Evolutionary conservation across 2,113 vertebrate species (phyloP), one percentile per base, ranked within the genome.

Genomic region (Verasper variegatus): DNA sequence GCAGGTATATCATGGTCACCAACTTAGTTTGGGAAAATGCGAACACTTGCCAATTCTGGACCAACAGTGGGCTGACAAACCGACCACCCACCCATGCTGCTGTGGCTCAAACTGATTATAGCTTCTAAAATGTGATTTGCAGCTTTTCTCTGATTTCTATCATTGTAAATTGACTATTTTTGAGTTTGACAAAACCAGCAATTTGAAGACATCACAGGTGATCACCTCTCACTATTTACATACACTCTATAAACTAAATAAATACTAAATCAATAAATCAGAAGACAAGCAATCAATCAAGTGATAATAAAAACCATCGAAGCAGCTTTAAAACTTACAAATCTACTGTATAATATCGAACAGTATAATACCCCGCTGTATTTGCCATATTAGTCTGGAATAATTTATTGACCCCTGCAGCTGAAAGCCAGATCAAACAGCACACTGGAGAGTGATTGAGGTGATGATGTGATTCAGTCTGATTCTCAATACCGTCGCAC

Each of bases 401-500:
- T 26, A 11, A 1, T 20, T 31, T 40, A 68, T 35, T 76, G 57
- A 73, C 27, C 24, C 7, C 13, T 68, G 45, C 24, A 58, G 27
- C 40, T 57, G 2, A n/a, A 66, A 12, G 9, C 18, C 18, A 68
- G 23, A 68, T 63, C 17, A 58, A 71, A 52, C 23, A 59, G 64
- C 17, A 58, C 23, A 59, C 68, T 14, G 8, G 20, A 8, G 31
- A 63, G 57, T 58, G 47, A 49, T 80, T 73, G 70, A 24, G 47
- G 17, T 58, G 47, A 52, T 21, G 66, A 59, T 4, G 11, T 55
- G 23, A 58, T 27, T 75, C 17, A 6, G 5, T 24, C 15, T 62
- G 26, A 61, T 65, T 56, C 40, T 78, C 47, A 54, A 15, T 42
- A 68, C 66, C 24, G 18, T 68, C 21, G 74, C n/a, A 45, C 51